phyloP scores from a whole-genome alignment of 2,113 vertebrate species.

The Grantiella picta region DNA sequence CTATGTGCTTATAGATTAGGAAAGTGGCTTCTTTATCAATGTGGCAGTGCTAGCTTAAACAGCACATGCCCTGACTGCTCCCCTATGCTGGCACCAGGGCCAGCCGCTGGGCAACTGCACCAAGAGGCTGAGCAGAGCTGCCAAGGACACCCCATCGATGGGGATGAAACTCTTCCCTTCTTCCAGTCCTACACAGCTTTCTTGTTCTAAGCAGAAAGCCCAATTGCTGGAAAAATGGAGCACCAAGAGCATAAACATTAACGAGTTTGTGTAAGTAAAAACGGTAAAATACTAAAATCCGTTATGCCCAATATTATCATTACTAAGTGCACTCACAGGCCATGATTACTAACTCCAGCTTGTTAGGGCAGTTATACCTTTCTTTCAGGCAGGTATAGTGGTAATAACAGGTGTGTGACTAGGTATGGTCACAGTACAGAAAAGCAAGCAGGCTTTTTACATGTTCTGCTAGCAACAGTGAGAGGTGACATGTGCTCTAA shows the following conservation, averaged over 20 bases:
- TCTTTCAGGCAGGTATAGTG: background rate
- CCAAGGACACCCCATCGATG: background rate
- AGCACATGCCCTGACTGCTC: background rate
- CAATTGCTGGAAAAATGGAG: background rate
- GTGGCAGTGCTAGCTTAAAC: background rate
- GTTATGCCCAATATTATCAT: background rate
- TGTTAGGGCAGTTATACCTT: background rate
- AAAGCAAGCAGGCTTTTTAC: background rate
- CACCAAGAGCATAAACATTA: background rate
- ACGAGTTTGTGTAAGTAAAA: background rate
- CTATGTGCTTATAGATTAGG: background rate
- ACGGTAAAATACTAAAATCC: background rate
- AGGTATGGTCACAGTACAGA: background rate
- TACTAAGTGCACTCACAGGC: background rate
- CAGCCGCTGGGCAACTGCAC: rapidly evolving
- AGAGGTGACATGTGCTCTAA: background rate
- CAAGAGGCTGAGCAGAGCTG: background rate
- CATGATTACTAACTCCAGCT: background rate
- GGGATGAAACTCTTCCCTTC: background rate
- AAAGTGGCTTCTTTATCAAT: rapidly evolving
- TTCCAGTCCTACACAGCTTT: background rate
- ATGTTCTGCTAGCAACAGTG: background rate
- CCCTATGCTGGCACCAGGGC: rapidly evolving
- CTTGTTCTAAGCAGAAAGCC: background rate
- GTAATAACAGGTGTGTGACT: background rate